Conservation (phyloP, 2,888 invertebrate genomes). For the Pterobdella sp. region DNA sequence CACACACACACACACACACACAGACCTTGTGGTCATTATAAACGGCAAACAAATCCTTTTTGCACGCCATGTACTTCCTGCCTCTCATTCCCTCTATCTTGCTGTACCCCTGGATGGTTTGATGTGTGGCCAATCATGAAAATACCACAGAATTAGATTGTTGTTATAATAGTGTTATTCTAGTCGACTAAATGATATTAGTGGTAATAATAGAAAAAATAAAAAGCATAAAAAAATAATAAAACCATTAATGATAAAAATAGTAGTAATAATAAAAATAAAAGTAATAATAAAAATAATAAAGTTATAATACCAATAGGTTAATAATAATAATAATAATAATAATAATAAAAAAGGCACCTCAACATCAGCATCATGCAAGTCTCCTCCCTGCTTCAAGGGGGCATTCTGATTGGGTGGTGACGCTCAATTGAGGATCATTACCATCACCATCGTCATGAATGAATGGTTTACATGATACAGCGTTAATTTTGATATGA, state of each 20-base stretch:
- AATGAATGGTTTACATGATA: too few relatives aligned
- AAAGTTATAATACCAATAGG: too few relatives aligned
- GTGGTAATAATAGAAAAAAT: constrained; percentile 19
- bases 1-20: constrained; percentile 4
- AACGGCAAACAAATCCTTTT: constrained; percentile 44
- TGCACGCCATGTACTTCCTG: constrained; percentile 44
- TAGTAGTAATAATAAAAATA: too few relatives aligned
- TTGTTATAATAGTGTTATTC: too few relatives aligned
- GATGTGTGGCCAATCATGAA: background rate
- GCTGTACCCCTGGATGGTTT: constrained; percentile 42
- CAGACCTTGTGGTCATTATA: constrained; percentile 45
- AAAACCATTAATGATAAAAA: too few relatives aligned
- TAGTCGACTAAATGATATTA: too few relatives aligned
- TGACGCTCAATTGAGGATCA: too few relatives aligned
- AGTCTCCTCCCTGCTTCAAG: background rate
- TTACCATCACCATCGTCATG: too few relatives aligned
- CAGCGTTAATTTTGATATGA: too few relatives aligned
- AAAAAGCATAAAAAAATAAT: constrained; percentile 16
- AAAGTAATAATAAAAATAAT: constrained; percentile 14
- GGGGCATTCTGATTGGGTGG: background rate
- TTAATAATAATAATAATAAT: background rate
- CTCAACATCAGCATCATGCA: constrained; percentile 14
- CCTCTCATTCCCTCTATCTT: constrained; percentile 43
- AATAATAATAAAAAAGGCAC: background rate
- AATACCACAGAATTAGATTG: too few relatives aligned